Base-by-base conservation (phyloP, 2,888 invertebrate species). In the Lochmaea capreae region DNA sequence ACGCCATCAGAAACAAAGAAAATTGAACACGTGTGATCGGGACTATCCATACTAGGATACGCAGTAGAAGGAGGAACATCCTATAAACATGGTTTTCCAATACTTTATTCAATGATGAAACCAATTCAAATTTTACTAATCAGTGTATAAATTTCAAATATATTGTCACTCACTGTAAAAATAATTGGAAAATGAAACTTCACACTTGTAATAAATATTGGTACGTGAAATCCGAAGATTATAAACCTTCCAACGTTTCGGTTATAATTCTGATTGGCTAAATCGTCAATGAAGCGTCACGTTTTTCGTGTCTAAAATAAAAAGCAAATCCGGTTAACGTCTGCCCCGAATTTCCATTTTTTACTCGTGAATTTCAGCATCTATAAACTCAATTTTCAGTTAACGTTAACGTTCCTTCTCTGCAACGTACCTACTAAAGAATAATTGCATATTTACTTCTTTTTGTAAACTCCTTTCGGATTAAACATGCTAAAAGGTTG, bases 401-500 rank as follows among this genome's bases (percentile, higher is more conserved):
- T 78, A 77, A 78, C 79, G 73, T 77, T 79, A 59, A 59, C 59
- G 59, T 75, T 75, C 70, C 76, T 72, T 72, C 75, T 63, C 72
- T 16, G 61, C 66, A 58, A 67, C 72, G 78, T 76, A 76, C 77
- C 75, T 77, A 76, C 78, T 77, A 77, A 80, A 80, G 80, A 80
- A 82, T 83, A 83, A 83, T 83, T 83, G 82, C 81, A 80, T 81
- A 83, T 83, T 83, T 82, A 83, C 81, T 81, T 82, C 81, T 82
- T 84, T 82, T 82, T 81, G 76, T 79, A 81, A 81, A 80, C 80
- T 81, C 79, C 80, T 81, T 81, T 80, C 74, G 81, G 82, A 83
- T 84, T 84, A 84, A 83, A 83, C 82, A 83, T 81, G 83, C 82
- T 84, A 84, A 84, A 84, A 84, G 83, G 81, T 81, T 82, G 79